Conservation (phyloP, 2,113 vertebrate species). For the Melanotaenia duboulayi region DNA sequence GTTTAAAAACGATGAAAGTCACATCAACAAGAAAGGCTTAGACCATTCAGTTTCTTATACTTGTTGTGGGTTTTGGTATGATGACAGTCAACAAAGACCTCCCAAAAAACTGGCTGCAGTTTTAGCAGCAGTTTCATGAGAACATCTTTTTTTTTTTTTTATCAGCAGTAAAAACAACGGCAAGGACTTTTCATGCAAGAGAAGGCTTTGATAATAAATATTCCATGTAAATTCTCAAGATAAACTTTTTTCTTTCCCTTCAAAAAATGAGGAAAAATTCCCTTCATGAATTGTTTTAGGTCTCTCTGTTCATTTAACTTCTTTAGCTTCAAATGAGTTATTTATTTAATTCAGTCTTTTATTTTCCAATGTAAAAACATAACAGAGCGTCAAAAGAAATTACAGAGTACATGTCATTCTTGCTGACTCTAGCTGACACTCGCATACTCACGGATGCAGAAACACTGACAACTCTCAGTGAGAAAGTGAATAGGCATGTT, state of each 20-base stretch:
- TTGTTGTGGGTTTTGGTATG: no score
- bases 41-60: no score
- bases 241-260: background rate
- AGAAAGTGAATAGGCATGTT: background rate
- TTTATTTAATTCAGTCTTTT: background rate
- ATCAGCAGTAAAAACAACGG: no score
- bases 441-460: background rate
- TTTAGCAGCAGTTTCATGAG: background rate
- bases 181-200: background rate
- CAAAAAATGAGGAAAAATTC: no score
- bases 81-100: no score
- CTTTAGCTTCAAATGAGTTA: background rate
- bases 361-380: background rate
- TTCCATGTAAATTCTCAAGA: background rate
- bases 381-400: background rate
- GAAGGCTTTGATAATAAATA: background rate
- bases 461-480: background rate
- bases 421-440: background rate
- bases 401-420: background rate
- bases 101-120: background rate
- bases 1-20: background rate
- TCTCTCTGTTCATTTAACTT: no score
- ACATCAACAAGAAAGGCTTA: no score
- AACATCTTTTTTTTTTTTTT: no score
- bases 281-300: no score